These are phyloP conservation scores for Clarias fuscus DNA, from an alignment of 2,797 vertebrate species.

Conservation along the genomic window DNA sequence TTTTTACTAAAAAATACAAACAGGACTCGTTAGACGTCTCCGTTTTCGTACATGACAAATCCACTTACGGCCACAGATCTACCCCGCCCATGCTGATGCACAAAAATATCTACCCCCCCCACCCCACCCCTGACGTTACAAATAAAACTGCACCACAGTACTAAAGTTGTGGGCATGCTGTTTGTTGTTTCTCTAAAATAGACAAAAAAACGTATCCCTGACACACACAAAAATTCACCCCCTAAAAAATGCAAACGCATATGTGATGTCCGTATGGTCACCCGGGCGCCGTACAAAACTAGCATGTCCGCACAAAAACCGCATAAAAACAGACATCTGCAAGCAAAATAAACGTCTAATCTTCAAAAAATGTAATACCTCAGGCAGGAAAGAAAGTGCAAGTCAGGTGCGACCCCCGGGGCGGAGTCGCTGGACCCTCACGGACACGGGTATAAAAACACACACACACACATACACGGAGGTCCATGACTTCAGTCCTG, in stretches of 20 bases:
- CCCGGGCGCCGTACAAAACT: constrained; percentile 40
- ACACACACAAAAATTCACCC: constrained; percentile 35
- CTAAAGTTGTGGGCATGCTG: constrained; percentile 37
- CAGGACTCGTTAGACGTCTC: constrained; percentile 14
- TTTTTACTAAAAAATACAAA: constrained; percentile 38
- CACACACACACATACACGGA: not conserved
- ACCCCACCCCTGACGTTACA: constrained; percentile 8
- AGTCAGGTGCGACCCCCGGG: constrained; percentile 12
- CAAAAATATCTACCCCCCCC: not conserved
- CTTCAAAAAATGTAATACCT: constrained; percentile 45
- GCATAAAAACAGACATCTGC: constrained; percentile 47
- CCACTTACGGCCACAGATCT: constrained; percentile 26
- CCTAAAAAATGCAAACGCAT: constrained; percentile 26
- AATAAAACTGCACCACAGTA: constrained; percentile 41
- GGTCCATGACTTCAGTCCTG: constrained; percentile 22
- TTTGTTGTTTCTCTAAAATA: constrained; percentile 33
- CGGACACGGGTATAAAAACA: not conserved
- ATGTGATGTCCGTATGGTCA: not conserved
- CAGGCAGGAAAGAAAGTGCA: constrained; percentile 49
- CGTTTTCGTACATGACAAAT: constrained; percentile 15
- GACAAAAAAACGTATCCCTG: constrained; percentile 30
- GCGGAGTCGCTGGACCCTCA: not conserved
- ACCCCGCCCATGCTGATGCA: constrained; percentile 1
- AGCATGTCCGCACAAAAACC: constrained; percentile 45
- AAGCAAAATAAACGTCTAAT: constrained; percentile 53